phyloP scores from a whole-genome alignment of 2,888 invertebrate species.

The Tipula lateralis region DNA sequence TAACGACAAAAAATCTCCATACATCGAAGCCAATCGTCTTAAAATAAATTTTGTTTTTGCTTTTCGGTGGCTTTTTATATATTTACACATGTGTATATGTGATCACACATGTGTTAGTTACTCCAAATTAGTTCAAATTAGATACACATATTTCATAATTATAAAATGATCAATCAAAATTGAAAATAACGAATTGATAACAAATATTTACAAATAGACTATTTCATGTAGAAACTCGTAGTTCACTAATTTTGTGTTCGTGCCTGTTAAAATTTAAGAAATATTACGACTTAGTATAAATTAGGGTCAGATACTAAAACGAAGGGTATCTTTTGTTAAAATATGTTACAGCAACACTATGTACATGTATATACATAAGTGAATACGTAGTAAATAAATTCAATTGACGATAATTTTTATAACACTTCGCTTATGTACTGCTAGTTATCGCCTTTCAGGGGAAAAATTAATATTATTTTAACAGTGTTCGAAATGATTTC shows the following conservation, averaged over 20 bases:
- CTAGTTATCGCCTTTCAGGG: background rate
- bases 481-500: background rate
- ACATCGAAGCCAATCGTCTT: background rate
- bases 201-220: background rate
- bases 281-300: too few relatives aligned
- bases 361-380: too few relatives aligned
- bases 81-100: background rate
- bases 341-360: background rate
- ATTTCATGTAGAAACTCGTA: background rate
- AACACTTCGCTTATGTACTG: background rate
- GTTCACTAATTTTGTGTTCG: background rate
- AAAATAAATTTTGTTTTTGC: background rate
- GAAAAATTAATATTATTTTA: background rate
- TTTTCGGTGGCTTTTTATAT: background rate
- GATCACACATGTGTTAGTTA: background rate
- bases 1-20: background rate
- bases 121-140: background rate
- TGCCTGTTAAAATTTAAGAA: too few relatives aligned
- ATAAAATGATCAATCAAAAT: background rate
- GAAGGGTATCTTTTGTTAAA: background rate
- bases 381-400: background rate
- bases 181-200: background rate
- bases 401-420: background rate
- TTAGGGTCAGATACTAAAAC: background rate
- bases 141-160: background rate